Evolutionary conservation across 2,797 vertebrate species (phyloP), one percentile per base, ranked within the genome.

Genomic region (Menidia menidia): DNA sequence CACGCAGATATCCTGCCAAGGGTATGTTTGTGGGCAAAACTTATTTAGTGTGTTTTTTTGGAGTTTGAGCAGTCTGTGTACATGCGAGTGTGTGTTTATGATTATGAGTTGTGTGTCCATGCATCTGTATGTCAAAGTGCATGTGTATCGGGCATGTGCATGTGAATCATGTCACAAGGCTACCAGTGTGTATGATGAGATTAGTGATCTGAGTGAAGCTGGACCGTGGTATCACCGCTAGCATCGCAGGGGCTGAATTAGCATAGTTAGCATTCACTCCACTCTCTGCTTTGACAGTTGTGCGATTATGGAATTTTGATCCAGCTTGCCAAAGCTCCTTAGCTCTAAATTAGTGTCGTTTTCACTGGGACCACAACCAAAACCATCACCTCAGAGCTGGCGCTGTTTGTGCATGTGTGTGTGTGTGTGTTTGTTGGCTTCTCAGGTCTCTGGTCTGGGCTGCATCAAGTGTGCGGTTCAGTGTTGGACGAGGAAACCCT

Each of bases 381-480:
- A 89, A 87, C 87, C 84, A 82, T 91, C 87, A 85, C 88, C 83
- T 90, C 89, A 90, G 83, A 84, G 80, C 77, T 85, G 81, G 75
- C 72, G 52, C 16, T 30, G 51, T 62, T 66, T 59, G 42, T 75
- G 59, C 67, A 64, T 53, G 51, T 75, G 33, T 50, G 18, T 66
- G 51, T 64, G 71, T 69, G 16, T 65, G 19, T 71, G 55, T 76
- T 59, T 78, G 64, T 80, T 83, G 86, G 86, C 76, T 71, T 83
- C 81, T 79, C 77, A 56, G 63, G 76, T 78, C 80, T 81, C 71
- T 75, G 84, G 86, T 89, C 85, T 89, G 89, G 86, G 86, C 82
- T 89, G 74, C 76, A 83, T 92, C 86, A 89, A 88, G 80, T 81
- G 77, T 86, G 79, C 74, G 80, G 79, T 78, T 83, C 59, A 64